A percentile compares a stretch with the other conserved stretches of the same genome.
Evolutionary conservation across 2,113 vertebrate genomes (phyloP).

Genomic region (Piaya cayana): DNA sequence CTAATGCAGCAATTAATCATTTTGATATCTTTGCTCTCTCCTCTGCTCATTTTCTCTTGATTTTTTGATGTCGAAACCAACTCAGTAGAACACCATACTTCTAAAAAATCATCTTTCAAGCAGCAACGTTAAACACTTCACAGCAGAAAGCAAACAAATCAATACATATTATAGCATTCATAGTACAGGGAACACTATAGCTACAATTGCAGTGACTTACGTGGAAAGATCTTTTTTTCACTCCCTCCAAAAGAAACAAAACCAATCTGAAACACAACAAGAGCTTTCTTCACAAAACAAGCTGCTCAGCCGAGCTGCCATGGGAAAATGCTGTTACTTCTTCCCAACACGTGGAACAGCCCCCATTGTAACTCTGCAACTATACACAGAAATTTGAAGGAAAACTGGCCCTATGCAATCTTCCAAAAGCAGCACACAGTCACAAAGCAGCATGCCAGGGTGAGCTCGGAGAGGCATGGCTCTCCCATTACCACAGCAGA

Average conservation of each 20-base stretch:
- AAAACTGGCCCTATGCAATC: fast-evolving
- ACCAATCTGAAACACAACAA: not conserved
- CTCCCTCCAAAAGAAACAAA: not conserved
- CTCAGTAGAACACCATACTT: conserved; percentile 1
- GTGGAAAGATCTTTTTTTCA: not conserved
- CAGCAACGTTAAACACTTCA: conserved; percentile 14
- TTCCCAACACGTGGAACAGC: not conserved
- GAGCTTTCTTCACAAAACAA: not conserved
- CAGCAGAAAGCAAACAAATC: conserved; percentile 46
- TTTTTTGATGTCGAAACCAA: conserved; percentile 39
- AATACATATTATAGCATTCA: not conserved
- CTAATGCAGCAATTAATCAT: conserved; percentile 67
- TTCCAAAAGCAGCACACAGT: fast-evolving
- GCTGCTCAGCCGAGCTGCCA: not conserved
- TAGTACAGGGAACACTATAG: not conserved
- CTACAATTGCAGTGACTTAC: fast-evolving
- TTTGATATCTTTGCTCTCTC: conserved; percentile 10
- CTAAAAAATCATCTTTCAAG: conserved; percentile 48
- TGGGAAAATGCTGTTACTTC: fast-evolving
- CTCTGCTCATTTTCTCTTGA: conserved; percentile 24
- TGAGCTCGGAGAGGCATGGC: fast-evolving
- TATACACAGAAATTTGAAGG: fast-evolving
- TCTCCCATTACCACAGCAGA: fast-evolving
- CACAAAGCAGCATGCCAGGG: fast-evolving
- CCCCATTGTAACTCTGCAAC: fast-evolving